Evolutionary conservation across 2,113 vertebrate species (phyloP).

Genomic region (Archocentrus centrarchus): DNA sequence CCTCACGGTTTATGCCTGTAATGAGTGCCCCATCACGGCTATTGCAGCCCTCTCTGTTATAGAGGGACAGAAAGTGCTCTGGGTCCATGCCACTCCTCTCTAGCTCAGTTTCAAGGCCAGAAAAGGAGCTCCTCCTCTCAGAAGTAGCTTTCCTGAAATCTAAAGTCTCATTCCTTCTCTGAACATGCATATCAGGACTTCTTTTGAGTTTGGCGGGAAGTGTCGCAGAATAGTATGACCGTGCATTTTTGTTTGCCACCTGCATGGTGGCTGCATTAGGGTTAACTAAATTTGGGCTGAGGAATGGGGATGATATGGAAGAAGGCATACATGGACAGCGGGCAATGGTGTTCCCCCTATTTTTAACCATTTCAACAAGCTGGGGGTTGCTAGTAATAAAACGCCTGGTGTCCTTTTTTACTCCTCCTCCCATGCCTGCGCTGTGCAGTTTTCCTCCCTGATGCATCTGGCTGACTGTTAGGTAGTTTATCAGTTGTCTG

Average conservation of each 20-base stretch:
- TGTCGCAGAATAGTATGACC: conserved; percentile 76
- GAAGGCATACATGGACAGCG: conserved; percentile 78
- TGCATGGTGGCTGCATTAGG: conserved; percentile 55
- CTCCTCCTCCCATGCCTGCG: conserved; percentile 73
- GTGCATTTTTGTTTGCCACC: conserved; percentile 46
- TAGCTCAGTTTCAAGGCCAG: conserved; percentile 72
- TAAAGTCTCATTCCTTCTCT: conserved; percentile 51
- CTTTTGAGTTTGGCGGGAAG: conserved; percentile 82
- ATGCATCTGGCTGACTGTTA: conserved; percentile 82
- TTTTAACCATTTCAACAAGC: conserved; percentile 77
- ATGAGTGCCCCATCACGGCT: conserved; percentile 42
- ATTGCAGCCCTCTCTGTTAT: conserved; percentile 58
- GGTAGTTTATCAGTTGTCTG: conserved; percentile 80
- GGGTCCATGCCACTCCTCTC: conserved; percentile 65
- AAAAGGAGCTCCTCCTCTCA: conserved; percentile 79
- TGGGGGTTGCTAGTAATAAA: conserved; percentile 78
- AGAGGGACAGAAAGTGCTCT: conserved; percentile 68
- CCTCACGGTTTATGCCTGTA: conserved; percentile 33
- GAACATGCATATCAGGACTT: conserved; percentile 73
- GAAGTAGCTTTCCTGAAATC: conserved; percentile 57
- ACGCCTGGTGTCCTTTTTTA: conserved; percentile 77
- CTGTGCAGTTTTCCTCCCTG: conserved; percentile 80
- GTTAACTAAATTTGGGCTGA: conserved; percentile 62
- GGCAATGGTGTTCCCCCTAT: conserved; percentile 63
- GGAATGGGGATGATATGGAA: conserved; percentile 66